A percentile compares a stretch with the other conserved stretches of the same genome.
Evolutionary conservation across 2,113 vertebrate genomes (phyloP).

Genomic region (Calyptomena viridis): DNA sequence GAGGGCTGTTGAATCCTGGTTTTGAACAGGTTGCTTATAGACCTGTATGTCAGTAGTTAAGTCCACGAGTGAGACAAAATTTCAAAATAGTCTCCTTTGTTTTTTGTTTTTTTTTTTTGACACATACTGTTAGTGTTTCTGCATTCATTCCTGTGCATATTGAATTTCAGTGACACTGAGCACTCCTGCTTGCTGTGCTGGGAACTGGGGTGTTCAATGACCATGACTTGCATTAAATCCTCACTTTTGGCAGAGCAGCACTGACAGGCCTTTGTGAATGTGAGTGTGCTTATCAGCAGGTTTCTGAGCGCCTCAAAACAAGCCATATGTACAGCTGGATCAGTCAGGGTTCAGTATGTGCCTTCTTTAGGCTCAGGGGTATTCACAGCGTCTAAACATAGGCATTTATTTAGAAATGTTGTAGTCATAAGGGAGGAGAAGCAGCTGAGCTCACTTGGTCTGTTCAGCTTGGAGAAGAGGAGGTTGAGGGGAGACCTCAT

Average conservation of each 20-base stretch:
- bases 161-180: not conserved
- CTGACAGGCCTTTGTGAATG: not conserved
- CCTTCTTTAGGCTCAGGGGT: not conserved
- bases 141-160: not conserved
- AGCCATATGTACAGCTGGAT: not conserved
- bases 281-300: not conserved
- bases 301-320: not conserved
- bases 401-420: not conserved
- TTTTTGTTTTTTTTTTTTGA: not conserved
- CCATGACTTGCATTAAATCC: not conserved
- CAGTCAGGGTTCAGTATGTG: not conserved
- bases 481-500: not conserved
- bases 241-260: not conserved
- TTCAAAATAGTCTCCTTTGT: not conserved
- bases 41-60: not conserved
- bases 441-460: not conserved
- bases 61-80: not conserved
- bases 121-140: not conserved
- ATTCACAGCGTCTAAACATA: not conserved
- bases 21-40: not conserved
- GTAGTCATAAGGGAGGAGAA: not conserved
- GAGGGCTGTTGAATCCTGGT: not conserved
- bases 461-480: not conserved
- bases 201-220: not conserved
- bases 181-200: not conserved